phyloP scores from a whole-genome alignment of 2,797 vertebrate species.

The Melanotaenia parkinsoni region DNA sequence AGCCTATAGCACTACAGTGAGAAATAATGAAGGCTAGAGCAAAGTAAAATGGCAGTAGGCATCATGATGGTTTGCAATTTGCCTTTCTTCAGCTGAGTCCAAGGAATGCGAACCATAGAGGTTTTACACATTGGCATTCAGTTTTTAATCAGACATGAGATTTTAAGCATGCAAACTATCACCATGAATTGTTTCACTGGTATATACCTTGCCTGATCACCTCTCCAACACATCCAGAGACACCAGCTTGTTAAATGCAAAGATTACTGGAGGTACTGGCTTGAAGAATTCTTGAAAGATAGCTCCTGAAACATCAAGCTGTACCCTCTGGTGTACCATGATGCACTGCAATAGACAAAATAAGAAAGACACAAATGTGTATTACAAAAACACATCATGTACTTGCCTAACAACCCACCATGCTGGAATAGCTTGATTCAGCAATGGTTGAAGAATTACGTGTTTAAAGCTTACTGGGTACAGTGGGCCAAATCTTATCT shows the following conservation, averaged over 20 bases:
- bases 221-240: neutral
- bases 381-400: neutral
- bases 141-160: neutral
- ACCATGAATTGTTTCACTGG: neutral
- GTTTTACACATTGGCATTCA: neutral
- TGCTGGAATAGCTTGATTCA: slow-evolving; percentile 6
- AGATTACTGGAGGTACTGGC: neutral
- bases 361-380: neutral
- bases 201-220: slow-evolving; percentile 18
- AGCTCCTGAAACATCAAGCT: neutral
- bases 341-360: slow-evolving; percentile 29
- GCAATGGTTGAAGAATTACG: neutral
- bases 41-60: neutral
- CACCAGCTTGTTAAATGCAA: neutral
- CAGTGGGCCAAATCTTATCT: neutral
- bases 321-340: neutral
- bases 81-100: slow-evolving; percentile 7
- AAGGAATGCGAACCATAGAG: neutral
- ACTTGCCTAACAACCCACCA: neutral
- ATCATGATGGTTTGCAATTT: neutral
- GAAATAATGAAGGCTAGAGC: neutral
- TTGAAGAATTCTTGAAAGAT: slow-evolving; percentile 3
- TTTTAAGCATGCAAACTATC: slow-evolving; percentile 1
- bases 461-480: neutral
- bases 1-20: neutral